Base-by-base conservation (phyloP, 2,113 vertebrate species). In the Phyllostomus discolor region DNA sequence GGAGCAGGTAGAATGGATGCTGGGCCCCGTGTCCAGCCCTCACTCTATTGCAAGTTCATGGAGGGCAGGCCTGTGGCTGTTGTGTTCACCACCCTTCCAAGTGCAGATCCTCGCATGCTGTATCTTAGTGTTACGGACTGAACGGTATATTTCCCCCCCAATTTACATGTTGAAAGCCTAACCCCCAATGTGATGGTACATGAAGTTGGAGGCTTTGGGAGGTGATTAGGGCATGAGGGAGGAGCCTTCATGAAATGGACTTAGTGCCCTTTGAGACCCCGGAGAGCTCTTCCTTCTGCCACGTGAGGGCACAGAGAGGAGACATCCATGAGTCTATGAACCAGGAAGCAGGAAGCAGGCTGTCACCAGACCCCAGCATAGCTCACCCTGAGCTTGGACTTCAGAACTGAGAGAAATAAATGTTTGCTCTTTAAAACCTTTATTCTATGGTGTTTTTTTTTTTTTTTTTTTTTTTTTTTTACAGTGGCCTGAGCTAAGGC, bases 361-460 rank as follows among this genome's bases (percentile, higher is more conserved):
- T 54, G 17, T 93, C 54, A 20, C 43, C 84, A 52, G 48, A 76
- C 7, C 26, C 38, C 35, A 10, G 5, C 20, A 7, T 0, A 17
- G 57, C 64, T 33, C 11, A 16, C 10, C 50, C 20, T 22, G 28
- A 43, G 20, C 20, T 16, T 46, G 85, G 67, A 20, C 50, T 38
- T 52, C 66, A 24, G 33, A 41, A 41, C 10, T 11, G 7, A 33
- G 41, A 41, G 87, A 14, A 79, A 33, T 41, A 50, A 33, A 24
- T 14, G 50, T 19, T 10, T 62, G 93, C 72, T 20, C 9, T 8
- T 38, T 26, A 38, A 50, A 41, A 43, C 48, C 14, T 7, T 4
- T 5, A 16, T 17, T 20, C 50, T n/a, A 10, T 0, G n/a, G 10
- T 46, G 6, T n/a, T n/a, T n/a, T n/a, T n/a, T n/a, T n/a, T n/a